A percentile compares a stretch with the other conserved stretches of the same genome.
Conservation (phyloP, 2,888 invertebrate genomes). For the Neoascia interrupta region DNA sequence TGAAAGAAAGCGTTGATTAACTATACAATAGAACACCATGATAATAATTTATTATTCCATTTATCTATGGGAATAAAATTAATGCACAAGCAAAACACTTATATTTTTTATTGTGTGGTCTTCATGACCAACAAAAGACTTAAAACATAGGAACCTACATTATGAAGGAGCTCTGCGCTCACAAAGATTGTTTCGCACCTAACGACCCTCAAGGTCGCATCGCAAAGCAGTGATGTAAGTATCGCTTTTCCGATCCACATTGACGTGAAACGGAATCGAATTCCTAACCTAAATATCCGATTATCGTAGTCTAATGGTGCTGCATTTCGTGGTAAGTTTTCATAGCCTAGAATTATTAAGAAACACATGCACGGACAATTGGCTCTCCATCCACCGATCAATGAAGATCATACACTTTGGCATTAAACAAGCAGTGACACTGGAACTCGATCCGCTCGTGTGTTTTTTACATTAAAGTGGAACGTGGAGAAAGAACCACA, state of each 20-base stretch:
- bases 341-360: no score
- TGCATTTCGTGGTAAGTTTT: no score
- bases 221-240: conserved; percentile 32
- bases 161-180: background rate
- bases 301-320: conserved; percentile 16
- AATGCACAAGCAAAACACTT: no score
- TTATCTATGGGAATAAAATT: no score
- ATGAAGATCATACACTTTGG: conserved; percentile 44
- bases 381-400: conserved; percentile 13
- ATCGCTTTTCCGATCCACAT: conserved; percentile 15
- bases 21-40: no score
- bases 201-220: conserved; percentile 46
- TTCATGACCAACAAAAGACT: no score
- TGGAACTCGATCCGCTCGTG: conserved; percentile 42
- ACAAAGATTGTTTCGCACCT: conserved; percentile 8
- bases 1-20: no score
- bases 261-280: conserved; percentile 25
- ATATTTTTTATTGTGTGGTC: no score
- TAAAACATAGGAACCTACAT: background rate
- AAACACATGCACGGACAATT: conserved; percentile 2
- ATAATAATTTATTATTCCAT: no score
- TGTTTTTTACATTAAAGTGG: conserved; percentile 53
- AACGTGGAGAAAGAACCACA: conserved; percentile 10
- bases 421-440: conserved; percentile 51
- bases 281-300: conserved; percentile 44